Evolutionary conservation across 2,113 vertebrate species (phyloP).

Genomic region (Chroicocephalus ridibundus): DNA sequence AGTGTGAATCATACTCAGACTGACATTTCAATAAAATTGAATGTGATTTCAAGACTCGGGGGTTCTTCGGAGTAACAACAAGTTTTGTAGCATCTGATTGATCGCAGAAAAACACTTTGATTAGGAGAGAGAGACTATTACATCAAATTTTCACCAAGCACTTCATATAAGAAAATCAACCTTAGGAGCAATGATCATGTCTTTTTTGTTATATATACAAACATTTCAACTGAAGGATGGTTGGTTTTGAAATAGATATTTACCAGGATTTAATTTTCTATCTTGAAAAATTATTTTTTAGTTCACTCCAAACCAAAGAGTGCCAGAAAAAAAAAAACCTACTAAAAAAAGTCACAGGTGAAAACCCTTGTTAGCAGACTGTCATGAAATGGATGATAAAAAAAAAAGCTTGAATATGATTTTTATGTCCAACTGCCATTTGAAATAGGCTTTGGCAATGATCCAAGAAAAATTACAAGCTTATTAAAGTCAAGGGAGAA

Average conservation of each 20-base stretch:
- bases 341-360: background rate
- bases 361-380: constrained; percentile 30
- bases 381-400: background rate
- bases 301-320: background rate
- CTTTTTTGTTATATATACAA: background rate
- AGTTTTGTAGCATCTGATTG: constrained; percentile 88
- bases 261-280: background rate
- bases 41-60: constrained; percentile 79
- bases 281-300: background rate
- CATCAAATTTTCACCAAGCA: background rate
- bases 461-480: constrained; percentile 59
- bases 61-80: constrained; percentile 76
- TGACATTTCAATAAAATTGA: constrained; percentile 84
- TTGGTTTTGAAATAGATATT: background rate
- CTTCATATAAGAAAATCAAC: background rate
- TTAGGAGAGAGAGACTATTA: constrained; percentile 14
- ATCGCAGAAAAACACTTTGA: constrained; percentile 12
- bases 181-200: background rate
- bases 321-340: background rate
- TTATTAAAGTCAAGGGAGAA: constrained; percentile 54
- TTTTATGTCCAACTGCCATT: constrained; percentile 50
- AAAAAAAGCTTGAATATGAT: background rate
- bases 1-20: constrained; percentile 83
- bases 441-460: constrained; percentile 8
- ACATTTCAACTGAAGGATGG: background rate